phyloP scores from a whole-genome alignment of 1,140 invertebrate genomes.

The Listronotus oregonensis region DNA sequence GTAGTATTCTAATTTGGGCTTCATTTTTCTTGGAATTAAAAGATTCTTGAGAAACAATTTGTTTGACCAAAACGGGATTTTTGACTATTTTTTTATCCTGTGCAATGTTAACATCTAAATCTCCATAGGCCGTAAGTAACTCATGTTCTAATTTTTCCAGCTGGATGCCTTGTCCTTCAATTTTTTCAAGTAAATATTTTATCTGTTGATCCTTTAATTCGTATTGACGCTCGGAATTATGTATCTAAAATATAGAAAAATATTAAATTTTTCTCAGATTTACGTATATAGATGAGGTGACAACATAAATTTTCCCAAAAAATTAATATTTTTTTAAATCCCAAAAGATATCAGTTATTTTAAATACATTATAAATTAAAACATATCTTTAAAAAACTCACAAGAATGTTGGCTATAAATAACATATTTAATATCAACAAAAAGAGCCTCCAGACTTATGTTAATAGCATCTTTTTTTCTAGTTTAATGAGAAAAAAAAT shows the following conservation, averaged over 20 bases:
- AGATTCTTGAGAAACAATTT: conserved; percentile 22
- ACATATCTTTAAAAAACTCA: no score
- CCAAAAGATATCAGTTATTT: no score
- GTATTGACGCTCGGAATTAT: conserved; percentile 26
- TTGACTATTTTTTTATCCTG: conserved; percentile 1
- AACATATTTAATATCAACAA: no score
- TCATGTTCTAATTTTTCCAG: conserved; percentile 53
- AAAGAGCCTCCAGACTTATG: no score
- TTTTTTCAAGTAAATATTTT: conserved; percentile 42
- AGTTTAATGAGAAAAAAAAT: no score
- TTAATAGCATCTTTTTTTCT: no score
- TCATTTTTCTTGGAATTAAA: conserved; percentile 13
- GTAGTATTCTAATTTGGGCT: conserved; percentile 10
- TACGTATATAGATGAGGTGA: no score
- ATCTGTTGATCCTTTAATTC: conserved; percentile 52
- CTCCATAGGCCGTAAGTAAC: conserved; percentile 43
- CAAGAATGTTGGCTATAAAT: no score
- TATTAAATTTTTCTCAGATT: not conserved
- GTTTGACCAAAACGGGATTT: conserved; percentile 1
- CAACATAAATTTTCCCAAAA: no score
- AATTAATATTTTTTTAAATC: no score
- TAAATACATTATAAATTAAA: no score
- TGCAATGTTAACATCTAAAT: conserved; percentile 16
- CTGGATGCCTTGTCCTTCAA: conserved; percentile 49
- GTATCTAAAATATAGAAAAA: no score